phyloP scores from a whole-genome alignment of 2,888 invertebrate genomes.

The Mongoloraphidia duomilia region DNA sequence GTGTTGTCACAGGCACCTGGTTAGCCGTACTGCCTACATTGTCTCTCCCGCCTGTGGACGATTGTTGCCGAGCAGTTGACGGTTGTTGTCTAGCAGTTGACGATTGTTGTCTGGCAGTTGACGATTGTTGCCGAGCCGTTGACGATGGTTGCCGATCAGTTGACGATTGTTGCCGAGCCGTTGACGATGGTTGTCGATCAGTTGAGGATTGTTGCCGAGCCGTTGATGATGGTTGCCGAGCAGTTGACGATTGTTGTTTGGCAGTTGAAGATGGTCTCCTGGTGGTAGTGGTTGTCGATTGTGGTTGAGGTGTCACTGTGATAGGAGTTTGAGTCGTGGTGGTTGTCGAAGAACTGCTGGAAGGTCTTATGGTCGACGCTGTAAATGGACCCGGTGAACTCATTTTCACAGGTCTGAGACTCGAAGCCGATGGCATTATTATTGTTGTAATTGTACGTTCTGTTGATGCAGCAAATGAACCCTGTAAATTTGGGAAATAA shows the following conservation, averaged over 20 bases:
- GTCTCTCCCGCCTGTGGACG: no score
- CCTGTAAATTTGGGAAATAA: no score
- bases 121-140: neutral
- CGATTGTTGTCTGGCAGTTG: neutral
- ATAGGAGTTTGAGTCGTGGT: constrained; percentile 6
- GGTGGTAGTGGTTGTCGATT: constrained; percentile 10
- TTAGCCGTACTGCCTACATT: no score
- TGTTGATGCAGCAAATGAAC: neutral
- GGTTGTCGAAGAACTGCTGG: constrained; percentile 2
- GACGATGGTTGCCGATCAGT: no score
- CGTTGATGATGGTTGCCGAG: no score
- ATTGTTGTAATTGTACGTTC: neutral
- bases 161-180: constrained; percentile 4
- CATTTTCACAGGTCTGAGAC: neutral
- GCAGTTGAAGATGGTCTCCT: constrained; percentile 20
- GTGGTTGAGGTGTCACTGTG: constrained; percentile 21
- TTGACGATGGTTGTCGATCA: neutral
- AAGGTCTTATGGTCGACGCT: constrained; percentile 9
- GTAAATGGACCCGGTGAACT: constrained; percentile 2
- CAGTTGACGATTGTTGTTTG: neutral
- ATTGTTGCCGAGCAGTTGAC: constrained; percentile 6
- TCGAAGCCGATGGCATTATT: neutral
- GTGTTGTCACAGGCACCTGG: no score
- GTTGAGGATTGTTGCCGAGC: neutral
- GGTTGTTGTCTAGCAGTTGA: constrained; percentile 3